A percentile compares a stretch with the other conserved stretches of the same genome.
Evolutionary conservation across 2,888 invertebrate genomes (phyloP).

Genomic region (Odontocolon sp.): DNA sequence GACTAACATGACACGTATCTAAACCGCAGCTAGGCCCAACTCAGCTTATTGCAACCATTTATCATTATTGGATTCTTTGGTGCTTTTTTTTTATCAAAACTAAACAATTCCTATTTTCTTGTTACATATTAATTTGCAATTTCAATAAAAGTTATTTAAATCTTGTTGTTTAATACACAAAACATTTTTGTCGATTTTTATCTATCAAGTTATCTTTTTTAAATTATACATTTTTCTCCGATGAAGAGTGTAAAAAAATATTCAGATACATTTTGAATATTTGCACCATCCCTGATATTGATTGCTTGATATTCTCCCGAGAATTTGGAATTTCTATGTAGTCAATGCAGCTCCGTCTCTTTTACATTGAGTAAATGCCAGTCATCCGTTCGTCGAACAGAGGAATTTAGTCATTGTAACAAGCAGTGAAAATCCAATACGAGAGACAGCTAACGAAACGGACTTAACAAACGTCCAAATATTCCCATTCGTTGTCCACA

Average conservation of each 20-base stretch:
- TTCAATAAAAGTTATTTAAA: no score
- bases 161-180: neutral
- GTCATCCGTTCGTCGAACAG: neutral
- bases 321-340: neutral
- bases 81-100: no score
- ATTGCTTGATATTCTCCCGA: neutral
- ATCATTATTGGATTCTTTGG: no score
- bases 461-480: constrained; percentile 1
- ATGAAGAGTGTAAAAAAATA: no score
- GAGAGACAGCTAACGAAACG: neutral
- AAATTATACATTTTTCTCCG: no score
- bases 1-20: neutral
- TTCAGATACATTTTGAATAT: no score
- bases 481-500: neutral
- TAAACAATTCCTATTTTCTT: neutral
- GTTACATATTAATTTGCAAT: no score
- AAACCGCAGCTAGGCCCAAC: no score
- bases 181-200: no score
- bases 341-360: neutral
- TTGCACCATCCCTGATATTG: no score
- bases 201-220: no score
- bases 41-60: neutral
- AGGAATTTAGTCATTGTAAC: neutral
- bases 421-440: neutral
- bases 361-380: constrained; percentile 3